Conservation (phyloP, 2,888 invertebrate species). For the Melieria picta region DNA sequence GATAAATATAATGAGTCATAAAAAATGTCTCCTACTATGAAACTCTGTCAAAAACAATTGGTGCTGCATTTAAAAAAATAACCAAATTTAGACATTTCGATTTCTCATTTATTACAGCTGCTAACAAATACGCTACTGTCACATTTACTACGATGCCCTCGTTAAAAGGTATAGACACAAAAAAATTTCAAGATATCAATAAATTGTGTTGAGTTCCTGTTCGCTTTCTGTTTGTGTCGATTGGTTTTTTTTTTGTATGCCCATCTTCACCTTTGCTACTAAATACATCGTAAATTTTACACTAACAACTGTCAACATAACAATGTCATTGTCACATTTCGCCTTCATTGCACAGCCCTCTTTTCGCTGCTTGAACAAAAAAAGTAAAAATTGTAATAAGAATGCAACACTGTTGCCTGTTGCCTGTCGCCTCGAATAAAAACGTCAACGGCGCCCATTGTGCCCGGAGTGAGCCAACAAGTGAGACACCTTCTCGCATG, state of each 20-base stretch:
- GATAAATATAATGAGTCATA: too few species aligned
- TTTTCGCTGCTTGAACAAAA: not conserved
- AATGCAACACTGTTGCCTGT: not conserved
- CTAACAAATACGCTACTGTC: too few species aligned
- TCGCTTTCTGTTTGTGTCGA: not conserved
- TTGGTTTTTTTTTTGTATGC: not conserved
- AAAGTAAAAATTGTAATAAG: too few species aligned
- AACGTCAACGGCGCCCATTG: slow-evolving; percentile 1
- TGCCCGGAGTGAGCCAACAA: too few species aligned
- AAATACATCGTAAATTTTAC: slow-evolving; percentile 9
- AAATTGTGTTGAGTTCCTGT: not conserved
- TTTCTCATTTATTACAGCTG: too few species aligned
- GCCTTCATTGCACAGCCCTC: not conserved
- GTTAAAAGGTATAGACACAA: not conserved
- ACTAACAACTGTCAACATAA: slow-evolving; percentile 25
- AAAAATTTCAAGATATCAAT: not conserved
- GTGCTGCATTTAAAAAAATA: too few species aligned
- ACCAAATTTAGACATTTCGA: too few species aligned
- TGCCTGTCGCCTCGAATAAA: slow-evolving; percentile 1
- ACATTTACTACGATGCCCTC: too few species aligned
- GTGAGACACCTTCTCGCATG: slow-evolving; percentile 4
- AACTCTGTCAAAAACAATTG: too few species aligned
- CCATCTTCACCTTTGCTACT: not conserved
- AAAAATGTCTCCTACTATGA: too few species aligned
- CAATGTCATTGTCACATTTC: slow-evolving; percentile 26